Conservation (phyloP, 2,113 vertebrate genomes). For the Sorex fumeus region DNA sequence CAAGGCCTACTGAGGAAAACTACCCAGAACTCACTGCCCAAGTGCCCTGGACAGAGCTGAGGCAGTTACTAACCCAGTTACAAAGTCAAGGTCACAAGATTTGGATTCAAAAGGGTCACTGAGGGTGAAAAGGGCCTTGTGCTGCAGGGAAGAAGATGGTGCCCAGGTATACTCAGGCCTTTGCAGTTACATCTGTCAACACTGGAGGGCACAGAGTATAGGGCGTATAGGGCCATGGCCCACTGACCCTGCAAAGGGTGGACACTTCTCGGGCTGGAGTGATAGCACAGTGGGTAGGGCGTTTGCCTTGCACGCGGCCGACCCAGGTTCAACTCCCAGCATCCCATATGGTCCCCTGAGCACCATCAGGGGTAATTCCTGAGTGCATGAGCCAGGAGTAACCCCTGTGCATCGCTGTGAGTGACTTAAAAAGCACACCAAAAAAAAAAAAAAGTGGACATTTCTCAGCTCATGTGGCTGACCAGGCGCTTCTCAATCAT, state of each 20-base stretch:
- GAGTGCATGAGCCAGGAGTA: too few relatives aligned
- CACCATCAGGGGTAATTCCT: too few relatives aligned
- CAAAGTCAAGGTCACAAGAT: constrained; percentile 82
- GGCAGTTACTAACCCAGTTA: constrained; percentile 81
- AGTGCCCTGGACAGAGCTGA: neutral
- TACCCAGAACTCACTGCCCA: constrained; percentile 85
- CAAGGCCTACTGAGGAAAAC: constrained; percentile 93
- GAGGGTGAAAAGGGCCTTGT: constrained; percentile 13
- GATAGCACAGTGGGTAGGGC: too few relatives aligned
- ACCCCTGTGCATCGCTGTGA: too few relatives aligned
- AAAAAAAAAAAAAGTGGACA: too few relatives aligned
- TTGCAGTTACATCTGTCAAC: neutral
- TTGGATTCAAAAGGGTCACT: constrained; percentile 11
- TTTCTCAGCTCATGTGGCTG: too few relatives aligned
- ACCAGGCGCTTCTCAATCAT: too few relatives aligned
- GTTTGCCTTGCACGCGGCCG: too few relatives aligned
- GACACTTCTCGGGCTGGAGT: too few relatives aligned
- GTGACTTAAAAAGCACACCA: too few relatives aligned
- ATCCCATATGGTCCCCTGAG: too few relatives aligned
- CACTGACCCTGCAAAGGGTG: neutral
- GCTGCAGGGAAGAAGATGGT: neutral
- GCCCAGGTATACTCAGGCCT: neutral
- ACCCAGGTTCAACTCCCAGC: too few relatives aligned
- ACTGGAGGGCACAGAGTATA: neutral
- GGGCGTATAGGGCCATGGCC: neutral